These are phyloP conservation scores for Trichechus manatus DNA, from an alignment of 2,113 vertebrate species.

Conservation along the genomic window DNA sequence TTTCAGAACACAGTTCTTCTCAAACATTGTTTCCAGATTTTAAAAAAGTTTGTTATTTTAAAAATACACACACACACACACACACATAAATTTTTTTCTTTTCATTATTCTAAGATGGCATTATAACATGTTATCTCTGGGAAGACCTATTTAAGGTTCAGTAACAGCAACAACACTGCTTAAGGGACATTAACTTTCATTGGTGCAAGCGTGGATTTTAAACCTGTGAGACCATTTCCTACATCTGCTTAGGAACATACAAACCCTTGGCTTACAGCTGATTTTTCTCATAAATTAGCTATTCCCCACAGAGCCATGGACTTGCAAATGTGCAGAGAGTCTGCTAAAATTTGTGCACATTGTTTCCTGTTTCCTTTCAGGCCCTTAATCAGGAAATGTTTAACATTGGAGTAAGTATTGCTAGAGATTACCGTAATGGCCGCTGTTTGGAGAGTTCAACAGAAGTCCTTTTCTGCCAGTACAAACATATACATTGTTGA, in stretches of 20 bases:
- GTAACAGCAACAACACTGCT: constrained; percentile 30
- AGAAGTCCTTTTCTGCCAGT: constrained; percentile 77
- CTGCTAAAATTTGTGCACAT: constrained; percentile 68
- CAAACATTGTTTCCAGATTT: neutral
- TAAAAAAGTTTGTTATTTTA: neutral
- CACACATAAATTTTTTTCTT: neutral
- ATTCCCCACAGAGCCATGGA: constrained; percentile 53
- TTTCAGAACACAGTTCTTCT: neutral
- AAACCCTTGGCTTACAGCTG: constrained; percentile 45
- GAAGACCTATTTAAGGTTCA: neutral
- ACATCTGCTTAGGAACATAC: constrained; percentile 20
- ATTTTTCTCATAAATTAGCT: constrained; percentile 69
- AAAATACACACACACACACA: neutral
- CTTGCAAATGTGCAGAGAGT: constrained; percentile 54
- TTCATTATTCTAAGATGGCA: neutral
- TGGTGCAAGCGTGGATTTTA: neutral
- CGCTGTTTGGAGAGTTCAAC: constrained; percentile 70
- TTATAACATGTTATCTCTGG: neutral
- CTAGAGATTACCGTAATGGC: constrained; percentile 68
- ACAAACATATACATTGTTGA: constrained; percentile 68
- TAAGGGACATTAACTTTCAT: neutral
- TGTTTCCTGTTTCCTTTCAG: constrained; percentile 82
- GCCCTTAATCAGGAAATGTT: constrained; percentile 78
- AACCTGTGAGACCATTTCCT: constrained; percentile 28
- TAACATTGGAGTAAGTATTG: constrained; percentile 70